Evolutionary conservation across 2,888 invertebrate genomes (phyloP).

Genomic region (Caradrina kadenii): DNA sequence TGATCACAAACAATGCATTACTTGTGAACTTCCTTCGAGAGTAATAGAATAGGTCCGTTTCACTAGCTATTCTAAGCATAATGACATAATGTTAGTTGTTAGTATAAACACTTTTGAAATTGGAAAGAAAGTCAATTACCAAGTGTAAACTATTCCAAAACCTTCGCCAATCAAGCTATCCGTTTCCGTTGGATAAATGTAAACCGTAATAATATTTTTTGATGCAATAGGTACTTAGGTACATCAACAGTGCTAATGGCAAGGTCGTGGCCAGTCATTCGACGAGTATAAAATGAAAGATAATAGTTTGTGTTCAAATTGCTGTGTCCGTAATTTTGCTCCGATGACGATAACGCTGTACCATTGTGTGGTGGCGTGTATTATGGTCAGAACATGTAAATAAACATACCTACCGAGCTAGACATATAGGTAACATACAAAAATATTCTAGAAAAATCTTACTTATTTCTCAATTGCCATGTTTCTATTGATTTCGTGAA

Average conservation of each 20-base stretch:
- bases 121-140: background rate
- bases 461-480: background rate
- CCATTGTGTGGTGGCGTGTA: conserved; percentile 48
- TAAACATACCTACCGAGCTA: conserved; percentile 13
- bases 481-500: conserved; percentile 10
- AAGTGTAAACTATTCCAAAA: background rate
- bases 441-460: conserved; percentile 23
- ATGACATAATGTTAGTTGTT: background rate
- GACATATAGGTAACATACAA: conserved; percentile 23
- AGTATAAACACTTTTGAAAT: background rate
- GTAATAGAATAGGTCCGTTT: too few species aligned
- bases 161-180: background rate
- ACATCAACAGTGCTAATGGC: conserved; percentile 51
- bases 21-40: too few species aligned
- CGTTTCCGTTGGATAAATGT: conserved; percentile 14
- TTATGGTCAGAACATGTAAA: conserved; percentile 49
- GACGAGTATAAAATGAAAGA: conserved; percentile 61
- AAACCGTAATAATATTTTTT: conserved; percentile 24
- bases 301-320: conserved; percentile 61
- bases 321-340: conserved; percentile 60
- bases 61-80: too few species aligned
- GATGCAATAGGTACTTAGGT: conserved; percentile 10
- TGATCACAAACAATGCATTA: too few species aligned
- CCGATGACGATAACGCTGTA: conserved; percentile 60
- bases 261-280: conserved; percentile 71